Percentiles rank a stretch among this genome's conserved stretches.
phyloP scores from a whole-genome alignment of 1,140 invertebrate genomes.

The Rhyzopertha dominica region DNA sequence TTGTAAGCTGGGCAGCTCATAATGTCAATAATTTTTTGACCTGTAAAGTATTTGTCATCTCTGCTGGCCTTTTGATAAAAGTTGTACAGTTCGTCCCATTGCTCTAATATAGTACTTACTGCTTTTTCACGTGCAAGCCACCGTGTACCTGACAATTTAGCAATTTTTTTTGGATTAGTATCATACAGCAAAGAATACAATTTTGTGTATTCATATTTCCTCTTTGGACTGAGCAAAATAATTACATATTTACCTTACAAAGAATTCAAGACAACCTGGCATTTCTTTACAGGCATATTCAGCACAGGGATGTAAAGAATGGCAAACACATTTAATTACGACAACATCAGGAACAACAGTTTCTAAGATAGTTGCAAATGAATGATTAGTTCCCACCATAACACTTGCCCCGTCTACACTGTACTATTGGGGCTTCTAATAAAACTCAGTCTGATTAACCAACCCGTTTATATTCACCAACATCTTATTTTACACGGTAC shows the following conservation, averaged over 20 bases:
- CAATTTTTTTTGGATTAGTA: slow-evolving; percentile 1
- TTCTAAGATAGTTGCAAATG: no score
- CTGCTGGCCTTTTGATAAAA: not conserved
- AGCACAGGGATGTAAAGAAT: no score
- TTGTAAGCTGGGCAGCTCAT: slow-evolving; percentile 4
- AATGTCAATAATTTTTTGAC: not conserved
- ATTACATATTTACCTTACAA: slow-evolving; percentile 1
- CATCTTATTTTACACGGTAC: no score
- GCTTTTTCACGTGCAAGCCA: no score
- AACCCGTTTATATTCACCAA: no score
- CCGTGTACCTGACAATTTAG: slow-evolving; percentile 1
- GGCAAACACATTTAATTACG: no score
- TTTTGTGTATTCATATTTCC: slow-evolving; percentile 1
- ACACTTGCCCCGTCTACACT: no score
- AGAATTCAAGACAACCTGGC: slow-evolving; percentile 1
- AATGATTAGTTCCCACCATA: no score
- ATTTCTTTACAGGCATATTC: slow-evolving; percentile 6
- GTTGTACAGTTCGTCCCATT: not conserved
- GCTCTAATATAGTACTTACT: no score
- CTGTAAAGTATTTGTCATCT: slow-evolving; percentile 1
- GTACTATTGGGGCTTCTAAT: no score
- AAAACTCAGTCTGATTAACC: no score
- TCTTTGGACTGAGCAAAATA: slow-evolving; percentile 3
- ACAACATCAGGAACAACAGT: no score
- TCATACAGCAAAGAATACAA: not conserved